These are phyloP conservation scores for Progne subis DNA, from an alignment of 2,113 vertebrate species.

Conservation along the genomic window DNA sequence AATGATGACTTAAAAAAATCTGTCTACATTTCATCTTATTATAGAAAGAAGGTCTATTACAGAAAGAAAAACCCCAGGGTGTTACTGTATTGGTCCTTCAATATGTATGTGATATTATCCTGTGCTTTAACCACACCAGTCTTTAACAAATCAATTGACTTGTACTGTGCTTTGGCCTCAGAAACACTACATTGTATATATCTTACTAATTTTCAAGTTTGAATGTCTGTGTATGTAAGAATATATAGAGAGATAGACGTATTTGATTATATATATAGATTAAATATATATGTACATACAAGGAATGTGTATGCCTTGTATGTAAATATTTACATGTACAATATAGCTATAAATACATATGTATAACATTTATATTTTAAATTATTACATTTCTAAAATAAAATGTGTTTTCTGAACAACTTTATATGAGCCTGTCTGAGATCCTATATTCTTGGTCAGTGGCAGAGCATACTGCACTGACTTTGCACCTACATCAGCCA, in stretches of 20 bases:
- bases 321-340: neutral
- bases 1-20: constrained; percentile 59
- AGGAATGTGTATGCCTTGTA: neutral
- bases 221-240: neutral
- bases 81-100: neutral
- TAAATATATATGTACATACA: too few species aligned
- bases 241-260: neutral
- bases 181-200: neutral
- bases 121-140: neutral
- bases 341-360: neutral
- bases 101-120: neutral
- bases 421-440: neutral
- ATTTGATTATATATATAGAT: neutral
- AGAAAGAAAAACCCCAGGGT: constrained; percentile 33
- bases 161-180: neutral
- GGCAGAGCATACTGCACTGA: neutral
- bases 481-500: neutral
- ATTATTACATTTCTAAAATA: neutral
- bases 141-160: constrained; percentile 2
- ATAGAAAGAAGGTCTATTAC: constrained; percentile 31
- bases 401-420: neutral
- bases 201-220: neutral
- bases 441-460: neutral
- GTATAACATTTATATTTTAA: neutral
- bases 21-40: constrained; percentile 38